phyloP scores from a whole-genome alignment of 2,113 vertebrate species.

The Petrocephalus zakoni region DNA sequence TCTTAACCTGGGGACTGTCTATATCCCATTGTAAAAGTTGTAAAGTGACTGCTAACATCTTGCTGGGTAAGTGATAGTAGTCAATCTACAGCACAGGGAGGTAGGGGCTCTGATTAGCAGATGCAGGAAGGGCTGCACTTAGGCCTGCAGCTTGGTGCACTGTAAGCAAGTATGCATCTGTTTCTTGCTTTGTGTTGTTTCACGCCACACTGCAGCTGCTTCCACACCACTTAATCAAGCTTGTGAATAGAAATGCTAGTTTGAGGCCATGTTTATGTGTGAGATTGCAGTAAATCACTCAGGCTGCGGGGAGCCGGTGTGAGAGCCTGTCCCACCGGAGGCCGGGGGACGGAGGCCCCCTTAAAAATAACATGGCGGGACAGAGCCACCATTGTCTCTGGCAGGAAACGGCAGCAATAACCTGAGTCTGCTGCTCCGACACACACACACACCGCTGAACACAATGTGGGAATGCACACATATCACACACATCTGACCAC shows the following conservation, averaged over 20 bases:
- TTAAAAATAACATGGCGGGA: neutral
- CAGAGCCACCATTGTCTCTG: slow-evolving; percentile 4
- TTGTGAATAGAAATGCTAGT: neutral
- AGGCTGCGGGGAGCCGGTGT: neutral
- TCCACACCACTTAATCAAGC: neutral
- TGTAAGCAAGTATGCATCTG: neutral
- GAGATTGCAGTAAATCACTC: neutral
- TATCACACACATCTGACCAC: neutral
- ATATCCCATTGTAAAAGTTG: neutral
- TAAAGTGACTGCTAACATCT: neutral
- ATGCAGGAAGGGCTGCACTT: neutral
- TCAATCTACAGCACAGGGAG: neutral
- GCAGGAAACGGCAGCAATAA: slow-evolving; percentile 8
- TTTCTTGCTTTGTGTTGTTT: neutral
- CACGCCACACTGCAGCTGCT: neutral
- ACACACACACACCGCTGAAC: neutral
- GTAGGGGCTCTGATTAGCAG: neutral
- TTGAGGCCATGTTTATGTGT: neutral
- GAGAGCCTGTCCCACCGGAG: neutral
- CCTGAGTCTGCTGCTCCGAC: neutral
- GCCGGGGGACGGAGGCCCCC: neutral
- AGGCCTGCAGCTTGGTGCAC: neutral
- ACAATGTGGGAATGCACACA: neutral
- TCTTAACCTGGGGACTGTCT: neutral
- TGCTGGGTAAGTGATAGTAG: neutral